A percentile compares a stretch with the other conserved stretches of the same genome.
phyloP scores from a whole-genome alignment of 2,113 vertebrate species.

The Anoura caudifer region DNA sequence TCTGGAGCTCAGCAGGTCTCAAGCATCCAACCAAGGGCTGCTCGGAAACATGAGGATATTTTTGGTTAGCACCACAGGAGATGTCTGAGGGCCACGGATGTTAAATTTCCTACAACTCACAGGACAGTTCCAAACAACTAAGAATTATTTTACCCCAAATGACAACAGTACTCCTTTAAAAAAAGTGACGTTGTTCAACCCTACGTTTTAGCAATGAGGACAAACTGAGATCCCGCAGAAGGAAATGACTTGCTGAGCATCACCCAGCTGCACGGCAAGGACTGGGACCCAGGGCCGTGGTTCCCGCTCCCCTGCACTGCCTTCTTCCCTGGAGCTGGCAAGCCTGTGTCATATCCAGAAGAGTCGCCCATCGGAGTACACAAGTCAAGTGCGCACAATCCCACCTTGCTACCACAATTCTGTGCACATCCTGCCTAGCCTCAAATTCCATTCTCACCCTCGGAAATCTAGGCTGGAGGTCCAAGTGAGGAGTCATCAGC shows the following conservation, averaged over 20 bases:
- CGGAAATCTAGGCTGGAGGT: background rate
- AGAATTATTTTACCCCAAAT: background rate
- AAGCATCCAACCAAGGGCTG: background rate
- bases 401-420: background rate
- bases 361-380: background rate
- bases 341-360: background rate
- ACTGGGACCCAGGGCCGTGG: background rate
- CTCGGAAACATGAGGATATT: background rate
- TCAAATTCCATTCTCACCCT: background rate
- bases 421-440: background rate
- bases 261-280: background rate
- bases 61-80: background rate
- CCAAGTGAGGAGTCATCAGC: background rate
- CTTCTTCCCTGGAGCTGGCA: background rate
- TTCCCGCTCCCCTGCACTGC: background rate
- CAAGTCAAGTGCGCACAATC: background rate
- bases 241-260: background rate
- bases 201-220: background rate
- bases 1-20: background rate
- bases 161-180: background rate
- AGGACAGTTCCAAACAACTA: background rate
- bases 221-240: background rate
- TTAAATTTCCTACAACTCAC: background rate
- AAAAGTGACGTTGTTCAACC: background rate
- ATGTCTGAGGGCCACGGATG: background rate